These are phyloP conservation scores for Martes flavigula DNA, from an alignment of 2,797 vertebrate species.

Conservation along the genomic window DNA sequence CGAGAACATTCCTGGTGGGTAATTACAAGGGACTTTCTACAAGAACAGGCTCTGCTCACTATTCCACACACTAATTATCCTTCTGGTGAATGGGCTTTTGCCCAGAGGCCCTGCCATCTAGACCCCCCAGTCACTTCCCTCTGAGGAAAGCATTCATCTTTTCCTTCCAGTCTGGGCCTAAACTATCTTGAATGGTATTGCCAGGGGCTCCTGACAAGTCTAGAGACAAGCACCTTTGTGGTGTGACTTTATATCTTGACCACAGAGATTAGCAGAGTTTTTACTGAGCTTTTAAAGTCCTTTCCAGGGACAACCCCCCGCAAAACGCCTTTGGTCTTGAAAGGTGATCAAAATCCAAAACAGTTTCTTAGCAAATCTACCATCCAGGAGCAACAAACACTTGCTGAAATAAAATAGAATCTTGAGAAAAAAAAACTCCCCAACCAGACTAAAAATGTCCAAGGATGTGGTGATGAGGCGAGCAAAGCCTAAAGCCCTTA, in stretches of 20 bases:
- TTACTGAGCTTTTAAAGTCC: background rate
- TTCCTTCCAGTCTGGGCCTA: background rate
- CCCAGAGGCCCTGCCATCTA: background rate
- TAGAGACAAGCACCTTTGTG: background rate
- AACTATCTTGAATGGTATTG: background rate
- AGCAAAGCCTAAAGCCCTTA: background rate
- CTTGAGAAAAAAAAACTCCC: background rate
- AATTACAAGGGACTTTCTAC: constrained; percentile 36
- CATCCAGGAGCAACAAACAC: background rate
- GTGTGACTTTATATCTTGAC: background rate
- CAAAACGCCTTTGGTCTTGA: background rate
- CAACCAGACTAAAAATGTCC: background rate
- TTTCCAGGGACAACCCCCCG: background rate
- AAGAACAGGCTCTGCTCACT: background rate
- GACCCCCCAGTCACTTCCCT: background rate
- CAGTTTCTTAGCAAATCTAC: background rate
- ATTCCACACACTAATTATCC: constrained; percentile 1
- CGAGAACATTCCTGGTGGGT: background rate
- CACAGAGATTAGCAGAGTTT: background rate
- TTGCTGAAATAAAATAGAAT: constrained; percentile 27
- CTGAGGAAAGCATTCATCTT: background rate
- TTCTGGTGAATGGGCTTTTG: background rate
- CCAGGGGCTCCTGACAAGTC: background rate
- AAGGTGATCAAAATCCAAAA: constrained; percentile 42
- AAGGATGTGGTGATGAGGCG: background rate